phyloP scores from a whole-genome alignment of 2,888 invertebrate genomes.

The Nomada ruficornis region DNA sequence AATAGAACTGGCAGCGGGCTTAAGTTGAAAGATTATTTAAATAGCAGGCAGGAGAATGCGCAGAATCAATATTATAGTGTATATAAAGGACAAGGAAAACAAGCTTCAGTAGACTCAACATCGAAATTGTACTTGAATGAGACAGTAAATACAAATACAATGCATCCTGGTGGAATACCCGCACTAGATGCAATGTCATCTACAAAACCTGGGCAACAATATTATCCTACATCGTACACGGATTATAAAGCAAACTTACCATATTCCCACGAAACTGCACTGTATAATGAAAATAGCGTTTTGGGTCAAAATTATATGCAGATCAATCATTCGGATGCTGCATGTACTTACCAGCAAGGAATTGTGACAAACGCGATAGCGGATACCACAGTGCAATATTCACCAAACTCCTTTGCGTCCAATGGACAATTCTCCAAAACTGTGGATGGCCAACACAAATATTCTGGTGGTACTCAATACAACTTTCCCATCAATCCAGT shows the following conservation, averaged over 20 bases:
- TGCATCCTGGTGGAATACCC: constrained; percentile 45
- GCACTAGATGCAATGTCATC: constrained; percentile 33
- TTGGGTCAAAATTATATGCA: constrained; percentile 53
- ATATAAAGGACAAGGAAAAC: constrained; percentile 57
- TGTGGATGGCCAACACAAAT: constrained; percentile 56
- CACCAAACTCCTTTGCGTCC: constrained; percentile 47
- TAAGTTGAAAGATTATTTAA: constrained; percentile 95
- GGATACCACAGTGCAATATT: constrained; percentile 43
- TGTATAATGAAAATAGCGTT: constrained; percentile 49
- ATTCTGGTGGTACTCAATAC: constrained; percentile 45
- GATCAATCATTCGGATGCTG: constrained; percentile 28
- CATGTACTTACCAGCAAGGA: constrained; percentile 50
- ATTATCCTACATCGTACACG: constrained; percentile 55
- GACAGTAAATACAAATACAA: constrained; percentile 30
- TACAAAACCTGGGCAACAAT: constrained; percentile 56
- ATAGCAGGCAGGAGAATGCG: constrained; percentile 87
- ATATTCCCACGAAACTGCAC: constrained; percentile 49
- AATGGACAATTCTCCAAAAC: constrained; percentile 56
- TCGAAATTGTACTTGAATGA: constrained; percentile 49
- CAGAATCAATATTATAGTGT: constrained; percentile 69
- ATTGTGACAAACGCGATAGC: constrained; percentile 18
- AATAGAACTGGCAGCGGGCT: constrained; percentile 84
- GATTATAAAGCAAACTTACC: constrained; percentile 58
- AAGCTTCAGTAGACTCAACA: constrained; percentile 46
- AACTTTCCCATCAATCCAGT: constrained; percentile 41